phyloP scores from a whole-genome alignment of 2,113 vertebrate genomes.

The Neomonachus schauinslandi region DNA sequence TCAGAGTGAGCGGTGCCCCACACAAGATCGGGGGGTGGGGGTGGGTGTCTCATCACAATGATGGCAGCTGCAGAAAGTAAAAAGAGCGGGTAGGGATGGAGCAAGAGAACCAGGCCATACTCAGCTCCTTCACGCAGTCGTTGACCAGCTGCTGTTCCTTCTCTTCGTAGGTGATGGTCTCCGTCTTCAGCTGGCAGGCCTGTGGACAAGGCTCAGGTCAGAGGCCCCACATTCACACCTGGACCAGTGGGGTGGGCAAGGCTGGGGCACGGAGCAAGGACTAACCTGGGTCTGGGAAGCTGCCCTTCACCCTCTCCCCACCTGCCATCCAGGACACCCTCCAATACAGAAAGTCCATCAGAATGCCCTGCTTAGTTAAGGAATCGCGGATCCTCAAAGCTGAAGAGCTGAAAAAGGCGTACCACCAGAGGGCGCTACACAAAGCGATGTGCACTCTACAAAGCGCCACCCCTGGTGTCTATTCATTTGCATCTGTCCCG shows the following conservation, averaged over 20 bases:
- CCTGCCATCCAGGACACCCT: not conserved
- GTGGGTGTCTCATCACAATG: rapidly evolving
- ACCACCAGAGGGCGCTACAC: not conserved
- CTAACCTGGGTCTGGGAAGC: not conserved
- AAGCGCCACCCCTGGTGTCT: not conserved
- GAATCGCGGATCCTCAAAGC: no score
- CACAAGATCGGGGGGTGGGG: no score
- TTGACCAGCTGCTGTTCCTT: slow-evolving; percentile 99
- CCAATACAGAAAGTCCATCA: not conserved
- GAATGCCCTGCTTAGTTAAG: not conserved
- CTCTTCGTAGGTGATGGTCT: slow-evolving; percentile 97
- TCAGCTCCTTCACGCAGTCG: slow-evolving; percentile 98
- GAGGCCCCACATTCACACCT: slow-evolving; percentile 22
- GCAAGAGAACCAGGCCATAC: slow-evolving; percentile 85
- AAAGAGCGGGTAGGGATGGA: rapidly evolving
- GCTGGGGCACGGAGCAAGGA: not conserved
- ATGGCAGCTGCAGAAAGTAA: rapidly evolving
- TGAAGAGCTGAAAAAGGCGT: rapidly evolving
- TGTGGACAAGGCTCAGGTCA: slow-evolving; percentile 81
- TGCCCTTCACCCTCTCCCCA: not conserved
- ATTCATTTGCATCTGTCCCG: rapidly evolving
- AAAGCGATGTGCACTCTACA: rapidly evolving
- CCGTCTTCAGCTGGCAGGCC: slow-evolving; percentile 97
- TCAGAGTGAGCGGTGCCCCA: not conserved
- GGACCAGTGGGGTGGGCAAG: not conserved